A percentile compares a stretch with the other conserved stretches of the same genome.
Conservation (phyloP, 2,888 invertebrate genomes). For the Eupithecia vulgata region DNA sequence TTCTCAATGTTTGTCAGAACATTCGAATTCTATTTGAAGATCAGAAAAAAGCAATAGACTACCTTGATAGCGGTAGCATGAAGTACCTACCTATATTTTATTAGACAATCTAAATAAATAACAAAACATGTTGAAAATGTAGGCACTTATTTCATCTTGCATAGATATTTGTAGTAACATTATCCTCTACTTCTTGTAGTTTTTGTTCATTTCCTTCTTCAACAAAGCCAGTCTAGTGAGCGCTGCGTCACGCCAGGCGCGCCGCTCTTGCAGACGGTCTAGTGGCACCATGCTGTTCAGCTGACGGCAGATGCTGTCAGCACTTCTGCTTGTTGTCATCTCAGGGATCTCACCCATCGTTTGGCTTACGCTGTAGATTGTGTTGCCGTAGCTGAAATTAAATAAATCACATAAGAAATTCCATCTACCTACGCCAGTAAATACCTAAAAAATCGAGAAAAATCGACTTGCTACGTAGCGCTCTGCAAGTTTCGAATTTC, state of each 20-base stretch:
- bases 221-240: slow-evolving; percentile 91
- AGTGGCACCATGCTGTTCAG: slow-evolving; percentile 89
- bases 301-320: slow-evolving; percentile 87
- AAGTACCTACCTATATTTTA: background rate
- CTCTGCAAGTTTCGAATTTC: background rate
- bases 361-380: slow-evolving; percentile 85
- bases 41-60: background rate
- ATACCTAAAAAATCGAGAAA: too few relatives aligned
- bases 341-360: slow-evolving; percentile 90
- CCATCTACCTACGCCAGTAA: background rate
- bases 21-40: background rate
- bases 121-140: background rate
- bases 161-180: background rate
- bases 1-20: too few relatives aligned
- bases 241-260: slow-evolving; percentile 93
- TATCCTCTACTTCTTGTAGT: slow-evolving; percentile 53
- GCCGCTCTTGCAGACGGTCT: slow-evolving; percentile 88
- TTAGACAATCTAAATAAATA: background rate
- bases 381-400: slow-evolving; percentile 79
- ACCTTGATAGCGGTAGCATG: too few relatives aligned
- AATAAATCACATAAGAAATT: background rate
- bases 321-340: slow-evolving; percentile 86
- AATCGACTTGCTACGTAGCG: background rate
- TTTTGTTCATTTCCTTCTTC: slow-evolving; percentile 87
- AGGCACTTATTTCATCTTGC: background rate